These are phyloP conservation scores for Karalla daura DNA, from an alignment of 2,797 vertebrate genomes.

Conservation along the genomic window DNA sequence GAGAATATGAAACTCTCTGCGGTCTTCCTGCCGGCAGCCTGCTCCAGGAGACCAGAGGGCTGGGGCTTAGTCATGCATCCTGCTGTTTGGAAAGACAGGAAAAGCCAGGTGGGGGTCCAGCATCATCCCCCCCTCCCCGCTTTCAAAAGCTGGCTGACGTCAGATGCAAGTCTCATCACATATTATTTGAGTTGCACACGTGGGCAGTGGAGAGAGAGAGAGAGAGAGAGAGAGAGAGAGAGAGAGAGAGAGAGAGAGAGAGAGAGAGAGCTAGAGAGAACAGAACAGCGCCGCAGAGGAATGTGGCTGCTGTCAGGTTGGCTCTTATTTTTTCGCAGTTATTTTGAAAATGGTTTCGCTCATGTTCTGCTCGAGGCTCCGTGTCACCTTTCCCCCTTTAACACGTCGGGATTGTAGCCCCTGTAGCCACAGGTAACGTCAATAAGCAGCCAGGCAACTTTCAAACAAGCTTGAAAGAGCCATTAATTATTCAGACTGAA, in stretches of 20 bases:
- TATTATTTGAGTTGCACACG: conserved; percentile 10
- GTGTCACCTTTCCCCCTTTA: conserved; percentile 52
- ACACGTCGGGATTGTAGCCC: conserved; percentile 44
- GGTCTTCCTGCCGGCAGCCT: conserved; percentile 37
- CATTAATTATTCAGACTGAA: conserved; percentile 57
- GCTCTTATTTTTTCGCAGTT: conserved; percentile 18
- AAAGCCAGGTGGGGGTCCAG: conserved; percentile 54
- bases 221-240: not conserved
- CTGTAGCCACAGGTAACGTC: conserved; percentile 33
- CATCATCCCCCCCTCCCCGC: conserved; percentile 32
- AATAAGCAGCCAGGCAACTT: conserved; percentile 39
- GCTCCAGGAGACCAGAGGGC: conserved; percentile 33
- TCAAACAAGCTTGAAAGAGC: conserved; percentile 38
- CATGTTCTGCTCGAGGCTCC: conserved; percentile 47
- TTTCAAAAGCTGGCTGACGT: conserved; percentile 26
- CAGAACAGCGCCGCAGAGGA: not conserved
- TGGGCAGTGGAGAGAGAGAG: not conserved
- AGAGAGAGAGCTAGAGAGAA: no score
- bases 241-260: no score
- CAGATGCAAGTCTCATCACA: conserved; percentile 18
- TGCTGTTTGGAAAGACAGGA: conserved; percentile 38
- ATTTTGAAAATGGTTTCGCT: conserved; percentile 23
- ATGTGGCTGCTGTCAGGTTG: conserved; percentile 14
- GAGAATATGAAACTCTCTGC: conserved; percentile 45
- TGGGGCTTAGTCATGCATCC: conserved; percentile 48